Evolutionary conservation across 37 sponge, comb jelly and placozoan species (phyloP).

Genomic region (Axinella damicornis): DNA sequence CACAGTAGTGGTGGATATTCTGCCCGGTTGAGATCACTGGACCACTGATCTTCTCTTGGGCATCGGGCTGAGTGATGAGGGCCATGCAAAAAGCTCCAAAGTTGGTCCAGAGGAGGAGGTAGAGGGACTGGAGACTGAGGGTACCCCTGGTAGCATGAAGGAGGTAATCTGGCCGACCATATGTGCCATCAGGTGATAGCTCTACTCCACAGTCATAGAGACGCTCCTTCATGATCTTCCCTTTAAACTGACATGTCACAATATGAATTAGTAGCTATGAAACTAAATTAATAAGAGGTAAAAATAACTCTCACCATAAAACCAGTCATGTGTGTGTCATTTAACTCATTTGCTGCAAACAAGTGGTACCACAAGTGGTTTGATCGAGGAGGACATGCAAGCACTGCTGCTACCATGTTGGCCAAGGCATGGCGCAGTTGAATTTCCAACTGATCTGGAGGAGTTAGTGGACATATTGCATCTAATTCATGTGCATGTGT

Average conservation of each 20-base stretch:
- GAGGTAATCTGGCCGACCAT: constrained; percentile 55
- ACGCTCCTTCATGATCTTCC: constrained; percentile 38
- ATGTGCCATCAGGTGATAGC: constrained; percentile 71
- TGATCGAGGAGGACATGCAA: constrained; percentile 56
- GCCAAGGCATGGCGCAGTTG: constrained; percentile 59
- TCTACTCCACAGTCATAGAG: constrained; percentile 65
- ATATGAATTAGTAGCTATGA: too few species aligned
- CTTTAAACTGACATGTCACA: not conserved
- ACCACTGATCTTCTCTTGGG: constrained; percentile 43
- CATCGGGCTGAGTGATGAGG: constrained; percentile 62
- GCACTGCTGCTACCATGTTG: constrained; percentile 61
- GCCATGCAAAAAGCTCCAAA: constrained; percentile 73
- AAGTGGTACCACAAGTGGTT: constrained; percentile 73
- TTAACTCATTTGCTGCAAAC: constrained; percentile 44
- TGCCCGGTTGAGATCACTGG: constrained; percentile 70
- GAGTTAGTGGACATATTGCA: not conserved
- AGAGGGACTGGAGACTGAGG: constrained; percentile 71
- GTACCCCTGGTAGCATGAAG: constrained; percentile 43
- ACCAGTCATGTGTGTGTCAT: constrained; percentile 62
- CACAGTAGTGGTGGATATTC: constrained; percentile 71
- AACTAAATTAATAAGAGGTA: not conserved
- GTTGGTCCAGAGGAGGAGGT: constrained; percentile 70
- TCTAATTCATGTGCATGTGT: not conserved
- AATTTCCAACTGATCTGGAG: constrained; percentile 51
- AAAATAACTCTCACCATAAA: constrained; percentile 53